Percentiles rank a stretch among this genome's conserved stretches.
Evolutionary conservation across 2,113 vertebrate genomes (phyloP).

Genomic region (Argyrosomus japonicus): DNA sequence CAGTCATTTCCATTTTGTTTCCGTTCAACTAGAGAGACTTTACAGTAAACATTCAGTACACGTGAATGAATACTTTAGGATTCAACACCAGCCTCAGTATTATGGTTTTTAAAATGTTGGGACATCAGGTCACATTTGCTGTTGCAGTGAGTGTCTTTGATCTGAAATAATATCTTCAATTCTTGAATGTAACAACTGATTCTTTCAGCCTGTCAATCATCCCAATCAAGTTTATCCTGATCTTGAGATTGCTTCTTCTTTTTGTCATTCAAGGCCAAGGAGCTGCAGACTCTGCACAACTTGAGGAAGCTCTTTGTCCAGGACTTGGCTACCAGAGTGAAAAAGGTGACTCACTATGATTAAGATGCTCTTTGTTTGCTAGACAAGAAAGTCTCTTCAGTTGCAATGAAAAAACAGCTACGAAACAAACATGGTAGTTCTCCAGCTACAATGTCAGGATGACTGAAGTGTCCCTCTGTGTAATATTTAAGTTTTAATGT

Average conservation of each 20-base stretch:
- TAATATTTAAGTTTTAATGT: background rate
- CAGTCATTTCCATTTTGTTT: background rate
- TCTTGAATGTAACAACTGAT: background rate
- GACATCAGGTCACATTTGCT: background rate
- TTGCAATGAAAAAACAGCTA: too few relatives aligned
- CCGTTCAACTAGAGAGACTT: background rate
- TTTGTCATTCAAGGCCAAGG: slow-evolving; percentile 88
- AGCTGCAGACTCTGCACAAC: slow-evolving; percentile 97
- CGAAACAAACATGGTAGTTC: background rate
- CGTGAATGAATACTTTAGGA: background rate
- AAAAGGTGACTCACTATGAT: slow-evolving; percentile 87
- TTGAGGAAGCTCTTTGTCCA: slow-evolving; percentile 97
- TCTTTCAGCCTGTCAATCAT: background rate
- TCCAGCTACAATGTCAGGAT: background rate
- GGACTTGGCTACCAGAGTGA: slow-evolving; percentile 97
- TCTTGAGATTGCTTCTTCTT: background rate
- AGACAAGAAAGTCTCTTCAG: background rate
- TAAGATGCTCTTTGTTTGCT: background rate
- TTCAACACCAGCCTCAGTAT: background rate
- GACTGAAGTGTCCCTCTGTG: background rate
- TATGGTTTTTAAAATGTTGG: background rate
- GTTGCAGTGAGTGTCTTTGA: background rate
- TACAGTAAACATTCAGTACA: background rate
- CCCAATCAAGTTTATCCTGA: background rate
- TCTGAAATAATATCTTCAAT: background rate